These are phyloP conservation scores for Pseudochaenichthys georgianus DNA, from an alignment of 2,797 vertebrate genomes.

Conservation along the genomic window DNA sequence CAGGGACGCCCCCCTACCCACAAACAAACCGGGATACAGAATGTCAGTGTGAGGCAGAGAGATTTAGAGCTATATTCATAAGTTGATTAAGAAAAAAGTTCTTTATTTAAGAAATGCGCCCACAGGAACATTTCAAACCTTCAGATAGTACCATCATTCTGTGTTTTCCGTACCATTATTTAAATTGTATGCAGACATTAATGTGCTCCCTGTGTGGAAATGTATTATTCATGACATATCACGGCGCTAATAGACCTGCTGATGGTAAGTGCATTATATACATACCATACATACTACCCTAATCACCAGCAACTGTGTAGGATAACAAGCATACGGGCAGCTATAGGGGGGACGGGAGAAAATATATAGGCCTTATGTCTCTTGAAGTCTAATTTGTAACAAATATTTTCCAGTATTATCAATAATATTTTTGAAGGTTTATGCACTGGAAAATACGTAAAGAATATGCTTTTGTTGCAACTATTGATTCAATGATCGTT, in stretches of 20 bases:
- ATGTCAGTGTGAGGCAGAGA: not conserved
- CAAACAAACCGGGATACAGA: conserved; percentile 25
- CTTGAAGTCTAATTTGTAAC: not conserved
- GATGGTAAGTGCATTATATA: conserved; percentile 9
- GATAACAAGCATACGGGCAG: not conserved
- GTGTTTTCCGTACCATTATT: conserved; percentile 3
- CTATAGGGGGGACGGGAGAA: not conserved
- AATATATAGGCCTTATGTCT: not conserved
- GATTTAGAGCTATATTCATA: conserved; percentile 29
- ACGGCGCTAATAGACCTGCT: conserved; percentile 9
- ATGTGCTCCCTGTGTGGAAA: conserved; percentile 10
- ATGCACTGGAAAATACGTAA: not conserved
- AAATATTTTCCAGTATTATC: not conserved
- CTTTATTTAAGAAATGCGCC: conserved; percentile 13
- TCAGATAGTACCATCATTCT: not conserved
- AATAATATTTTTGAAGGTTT: not conserved
- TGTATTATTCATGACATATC: conserved; percentile 40
- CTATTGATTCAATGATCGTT: not conserved
- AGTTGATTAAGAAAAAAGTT: not conserved
- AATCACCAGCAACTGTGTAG: not conserved
- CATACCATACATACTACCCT: not conserved
- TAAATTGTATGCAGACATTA: not conserved
- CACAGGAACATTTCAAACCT: not conserved
- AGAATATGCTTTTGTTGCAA: not conserved
- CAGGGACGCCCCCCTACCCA: conserved; percentile 13